Evolutionary conservation across 2,113 vertebrate genomes (phyloP).

Genomic region (Ammodytes marinus): DNA sequence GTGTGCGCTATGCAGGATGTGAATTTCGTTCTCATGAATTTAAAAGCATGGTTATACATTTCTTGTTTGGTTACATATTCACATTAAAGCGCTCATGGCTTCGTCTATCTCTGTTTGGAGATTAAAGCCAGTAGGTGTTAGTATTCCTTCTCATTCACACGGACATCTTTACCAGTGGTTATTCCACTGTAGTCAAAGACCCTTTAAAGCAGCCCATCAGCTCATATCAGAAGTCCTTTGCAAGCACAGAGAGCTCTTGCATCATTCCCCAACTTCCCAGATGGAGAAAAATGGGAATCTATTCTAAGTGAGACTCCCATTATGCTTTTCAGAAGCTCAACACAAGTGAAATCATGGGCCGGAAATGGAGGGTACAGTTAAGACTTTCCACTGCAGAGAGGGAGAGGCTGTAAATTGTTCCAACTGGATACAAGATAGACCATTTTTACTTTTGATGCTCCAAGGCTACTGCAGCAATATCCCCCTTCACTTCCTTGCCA

Average conservation of each 20-base stretch:
- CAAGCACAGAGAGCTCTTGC: constrained; percentile 39
- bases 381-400: constrained; percentile 38
- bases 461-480: constrained; percentile 14
- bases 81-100: constrained; percentile 37
- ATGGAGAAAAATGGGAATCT: constrained; percentile 43
- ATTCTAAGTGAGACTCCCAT: constrained; percentile 53
- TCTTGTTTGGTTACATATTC: constrained; percentile 45
- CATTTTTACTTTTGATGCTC: constrained; percentile 51
- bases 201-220: constrained; percentile 58
- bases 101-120: constrained; percentile 13
- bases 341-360: constrained; percentile 49
- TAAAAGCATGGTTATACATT: background rate
- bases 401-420: constrained; percentile 47
- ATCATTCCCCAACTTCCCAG: constrained; percentile 48
- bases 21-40: constrained; percentile 13
- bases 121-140: constrained; percentile 57
- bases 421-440: constrained; percentile 32
- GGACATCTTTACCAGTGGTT: constrained; percentile 22
- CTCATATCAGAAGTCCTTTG: constrained; percentile 45
- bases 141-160: background rate
- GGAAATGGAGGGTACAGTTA: constrained; percentile 47
- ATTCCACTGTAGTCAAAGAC: constrained; percentile 17
- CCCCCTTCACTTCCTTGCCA: background rate
- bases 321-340: constrained; percentile 59
- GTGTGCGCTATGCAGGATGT: background rate